phyloP scores from a whole-genome alignment of 1,140 invertebrate genomes.

The Phthorimaea operculella region DNA sequence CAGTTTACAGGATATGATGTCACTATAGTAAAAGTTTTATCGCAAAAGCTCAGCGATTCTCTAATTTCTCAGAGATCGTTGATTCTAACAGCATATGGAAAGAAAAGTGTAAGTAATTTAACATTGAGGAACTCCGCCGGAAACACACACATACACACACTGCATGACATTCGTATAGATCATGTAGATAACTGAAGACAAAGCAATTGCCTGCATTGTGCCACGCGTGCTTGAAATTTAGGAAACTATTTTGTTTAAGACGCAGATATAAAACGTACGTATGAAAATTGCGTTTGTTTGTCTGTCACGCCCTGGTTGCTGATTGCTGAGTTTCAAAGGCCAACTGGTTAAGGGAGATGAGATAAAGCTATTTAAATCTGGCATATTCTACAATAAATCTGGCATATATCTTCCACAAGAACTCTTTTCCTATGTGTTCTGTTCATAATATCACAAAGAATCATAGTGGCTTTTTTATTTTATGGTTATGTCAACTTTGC shows the following conservation, averaged over 20 bases:
- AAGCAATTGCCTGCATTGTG: background rate
- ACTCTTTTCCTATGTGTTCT: too few species aligned
- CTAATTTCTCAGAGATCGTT: too few species aligned
- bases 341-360: background rate
- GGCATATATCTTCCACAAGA: too few species aligned
- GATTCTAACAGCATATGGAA: background rate
- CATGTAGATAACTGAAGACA: background rate
- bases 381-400: too few species aligned
- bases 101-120: background rate
- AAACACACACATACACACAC: background rate
- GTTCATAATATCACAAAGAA: too few species aligned
- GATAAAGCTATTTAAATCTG: too few species aligned
- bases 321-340: background rate
- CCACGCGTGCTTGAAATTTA: background rate
- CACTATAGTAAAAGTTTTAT: too few species aligned
- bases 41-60: too few species aligned
- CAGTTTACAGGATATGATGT: too few species aligned
- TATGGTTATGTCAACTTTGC: too few species aligned
- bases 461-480: too few species aligned
- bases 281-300: constrained; percentile 3
- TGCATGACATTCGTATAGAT: background rate
- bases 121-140: background rate
- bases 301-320: constrained; percentile 2
- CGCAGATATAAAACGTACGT: background rate
- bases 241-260: background rate